Conservation (phyloP, 2,113 vertebrate genomes). For the Ceyx cyanopectus region DNA sequence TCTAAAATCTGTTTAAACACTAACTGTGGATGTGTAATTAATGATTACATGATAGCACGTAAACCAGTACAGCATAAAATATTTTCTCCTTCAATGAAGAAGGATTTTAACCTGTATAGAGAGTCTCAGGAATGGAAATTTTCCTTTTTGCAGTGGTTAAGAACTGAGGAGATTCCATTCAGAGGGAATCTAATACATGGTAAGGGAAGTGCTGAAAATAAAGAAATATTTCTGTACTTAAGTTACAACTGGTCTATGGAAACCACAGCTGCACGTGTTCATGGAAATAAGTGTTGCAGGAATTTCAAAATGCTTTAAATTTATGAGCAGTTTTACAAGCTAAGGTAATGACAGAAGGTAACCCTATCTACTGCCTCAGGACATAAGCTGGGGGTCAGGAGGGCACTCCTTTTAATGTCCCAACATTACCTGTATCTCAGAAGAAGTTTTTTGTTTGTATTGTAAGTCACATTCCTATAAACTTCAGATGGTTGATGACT, state of each 20-base stretch:
- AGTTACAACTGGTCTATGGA: not conserved
- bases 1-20: not conserved
- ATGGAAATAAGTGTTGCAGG: not conserved
- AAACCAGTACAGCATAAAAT: not conserved
- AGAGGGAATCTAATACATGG: not conserved
- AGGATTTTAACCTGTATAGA: not conserved
- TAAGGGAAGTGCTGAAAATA: not conserved
- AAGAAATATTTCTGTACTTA: not conserved
- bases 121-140: not conserved
- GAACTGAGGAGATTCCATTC: not conserved
- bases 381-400: not conserved
- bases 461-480: not conserved
- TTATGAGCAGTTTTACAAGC: conserved; percentile 1
- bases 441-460: not conserved
- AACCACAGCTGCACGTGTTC: not conserved
- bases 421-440: not conserved
- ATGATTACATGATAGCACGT: not conserved
- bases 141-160: not conserved
- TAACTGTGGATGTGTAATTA: not conserved
- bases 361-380: conserved; percentile 13
- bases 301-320: not conserved
- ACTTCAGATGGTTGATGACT: not conserved
- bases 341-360: not conserved
- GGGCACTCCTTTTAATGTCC: not conserved
- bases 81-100: not conserved